These are phyloP conservation scores for Cricetomys ansorgei DNA, from an alignment of 2,113 vertebrate species.

Conservation along the genomic window DNA sequence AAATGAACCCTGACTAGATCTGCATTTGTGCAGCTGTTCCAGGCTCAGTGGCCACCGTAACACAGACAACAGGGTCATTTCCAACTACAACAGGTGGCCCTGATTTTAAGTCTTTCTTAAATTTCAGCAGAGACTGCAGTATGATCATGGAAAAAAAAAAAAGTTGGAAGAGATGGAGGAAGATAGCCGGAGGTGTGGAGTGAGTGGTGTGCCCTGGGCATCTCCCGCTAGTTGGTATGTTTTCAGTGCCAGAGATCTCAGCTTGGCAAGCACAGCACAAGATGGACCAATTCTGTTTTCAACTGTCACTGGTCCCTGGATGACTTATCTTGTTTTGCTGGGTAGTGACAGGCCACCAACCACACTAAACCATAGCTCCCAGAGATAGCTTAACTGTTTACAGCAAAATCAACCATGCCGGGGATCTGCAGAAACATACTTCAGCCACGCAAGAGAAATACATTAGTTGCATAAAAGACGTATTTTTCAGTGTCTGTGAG, in stretches of 20 bases:
- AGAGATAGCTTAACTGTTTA: neutral
- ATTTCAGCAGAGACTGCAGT: constrained; percentile 79
- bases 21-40: constrained; percentile 57
- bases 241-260: neutral
- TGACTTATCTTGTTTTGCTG: neutral
- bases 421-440: neutral
- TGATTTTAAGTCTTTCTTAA: constrained; percentile 79
- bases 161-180: constrained; percentile 47
- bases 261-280: neutral
- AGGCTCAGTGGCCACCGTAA: constrained; percentile 40
- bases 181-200: neutral
- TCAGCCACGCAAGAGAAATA: neutral
- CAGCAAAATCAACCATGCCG: neutral
- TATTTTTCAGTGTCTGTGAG: no score
- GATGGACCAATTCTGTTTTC: constrained; percentile 28
- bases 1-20: constrained; percentile 5
- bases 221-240: neutral
- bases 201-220: constrained; percentile 24
- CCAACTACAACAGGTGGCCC: constrained; percentile 75
- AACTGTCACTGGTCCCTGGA: neutral
- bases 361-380: neutral
- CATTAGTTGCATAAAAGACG: neutral
- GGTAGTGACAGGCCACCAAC: neutral
- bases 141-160: constrained; percentile 58
- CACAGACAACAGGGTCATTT: constrained; percentile 62